Base-by-base conservation (phyloP, 1,140 invertebrate species). In the Paracyclopina nana region DNA sequence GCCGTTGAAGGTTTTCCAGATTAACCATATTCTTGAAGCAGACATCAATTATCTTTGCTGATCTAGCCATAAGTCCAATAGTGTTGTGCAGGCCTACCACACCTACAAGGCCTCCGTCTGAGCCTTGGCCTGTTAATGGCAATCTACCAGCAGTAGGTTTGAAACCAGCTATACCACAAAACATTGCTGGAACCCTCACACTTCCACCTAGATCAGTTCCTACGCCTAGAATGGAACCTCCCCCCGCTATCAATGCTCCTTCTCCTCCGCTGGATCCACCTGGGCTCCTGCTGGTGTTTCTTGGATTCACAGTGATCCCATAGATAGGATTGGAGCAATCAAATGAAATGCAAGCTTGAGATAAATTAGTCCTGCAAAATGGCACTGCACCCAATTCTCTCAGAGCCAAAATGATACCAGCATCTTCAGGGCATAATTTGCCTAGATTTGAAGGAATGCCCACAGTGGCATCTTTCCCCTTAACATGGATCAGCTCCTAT, bases 91-190 rank as follows among this genome's bases (percentile, higher is more conserved):
- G n/a, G 9, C 34, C 34, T 20, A 38, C 34, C 9, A 38, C 34
- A 9, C 34, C 34, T 20, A 38, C 34, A 38, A 38, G 34, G 20
- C 34, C 45, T 48, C 28, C 27, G 20, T 48, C 27, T 28, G 30
- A 28, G 8, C 4, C n/a, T 26, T 26, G 27, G 16, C 45, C 45
- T n/a, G 20, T 28, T 22, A 16, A 22, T 48, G 18, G 25, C 16
- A 63, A 18, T n/a, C 60, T 49, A n/a, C 79, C 73, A 59, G 75
- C 75, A 0, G 83, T 79, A 11, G 88, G 83, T 64, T 94, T 95
- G 62, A 96, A 87, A 6, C 90, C 91, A 65, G 90, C 96, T 44
- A 96, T 74, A 30, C 92, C 91, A 67, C 87, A 91, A 61, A 95
- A 96, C 58, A 82, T 88, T 11, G 80, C 71, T 0, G 91, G 91